Base-by-base conservation (phyloP, 2,888 invertebrate genomes). In the Netelia inedita region DNA sequence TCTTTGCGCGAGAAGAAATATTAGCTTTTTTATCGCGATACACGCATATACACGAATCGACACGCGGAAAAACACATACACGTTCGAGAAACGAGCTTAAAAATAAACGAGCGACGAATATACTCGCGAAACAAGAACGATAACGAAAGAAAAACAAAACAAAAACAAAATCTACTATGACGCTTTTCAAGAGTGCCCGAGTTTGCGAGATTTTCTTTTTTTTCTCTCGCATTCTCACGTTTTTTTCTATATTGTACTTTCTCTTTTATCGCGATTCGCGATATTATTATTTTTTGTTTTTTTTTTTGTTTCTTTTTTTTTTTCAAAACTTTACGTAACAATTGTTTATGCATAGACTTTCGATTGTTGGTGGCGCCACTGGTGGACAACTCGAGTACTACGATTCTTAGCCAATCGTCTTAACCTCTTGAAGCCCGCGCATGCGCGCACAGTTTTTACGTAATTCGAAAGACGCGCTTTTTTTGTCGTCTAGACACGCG, bases 11-110 rank as follows among this genome's bases (percentile, higher is more conserved):
- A 46, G 55, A 73, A 73, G 55, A 61, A 73, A 72, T 28, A 83
- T 85, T 89, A 89, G 89, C 89, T 90, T 90, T 90, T 90, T 88
- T 90, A 90, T 88, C 86, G 87, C 88, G 83, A 87, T 86, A 76
- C 78, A 85, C 76, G 53, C 61, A 59, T 53, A 14, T 16, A 57
- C n/a, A 68, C 10, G 28, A 14, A 69, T 11, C 2, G 5, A 53
- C 65, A 63, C 41, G 28, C 9, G 55, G 41, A 16, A 19, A 65
- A 11, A 57, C 10, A 69, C 68, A 57, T n/a, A 79, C 35, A 63
- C 28, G 46, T 23, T 41, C 46, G 72, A 74, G 50, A 50, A 14
- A 65, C 65, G 55, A 28, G 21, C 19, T 65, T 21, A 10, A 19
- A 65, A 65, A 16, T 63, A 23, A 43, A 68, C 57, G 59, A 68